Evolutionary conservation across 2,888 invertebrate species (phyloP), one percentile per base, ranked within the genome.

Genomic region (Chrysolina americana): DNA sequence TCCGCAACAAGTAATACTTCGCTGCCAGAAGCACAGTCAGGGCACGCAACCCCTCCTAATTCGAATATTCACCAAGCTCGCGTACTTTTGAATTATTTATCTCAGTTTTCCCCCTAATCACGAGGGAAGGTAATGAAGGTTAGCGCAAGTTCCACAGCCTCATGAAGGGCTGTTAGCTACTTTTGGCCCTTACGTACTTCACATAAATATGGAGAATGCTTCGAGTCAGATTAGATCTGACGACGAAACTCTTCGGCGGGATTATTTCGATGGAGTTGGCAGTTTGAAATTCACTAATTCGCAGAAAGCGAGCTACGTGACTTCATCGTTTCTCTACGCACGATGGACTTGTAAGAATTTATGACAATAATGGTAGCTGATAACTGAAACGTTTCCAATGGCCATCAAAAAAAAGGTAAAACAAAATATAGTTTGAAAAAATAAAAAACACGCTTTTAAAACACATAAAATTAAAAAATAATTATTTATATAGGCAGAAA

Each of bases 41-140:
- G 21, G 21, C 1, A 9, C 17, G 5, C 28, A 15, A 59, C 59
- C 59, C 59, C 36, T 59, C 15, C 8, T 19, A 36, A 36, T 59
- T 59, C 10, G 9, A 36, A 28, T 13, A n/a, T 59, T 47, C 44
- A 9, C 23, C 65, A 15, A 28, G 15, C n/a, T 13, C 65, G 1
- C 13, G 50, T 15, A 72, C 63, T 70, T 71, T 72, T 75, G 69
- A 75, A 75, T 75, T 75, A 75, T 75, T 75, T 71, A 75, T 71
- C 48, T 21, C 64, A 50, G 59, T 36, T 64, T 70, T 44, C 59
- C 69, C n/a, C 75, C 65, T 66, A 70, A 75, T 72, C 65, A 71
- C 72, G 44, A 62, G 63, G 56, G 59, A 63, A 70, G 63, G 56
- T 69, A 75, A 70, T 72, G 65, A 75, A 70, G 69, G 72, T 70